Base-by-base conservation (phyloP, 1,140 invertebrate species). In the Philotrypesis tridentata region DNA sequence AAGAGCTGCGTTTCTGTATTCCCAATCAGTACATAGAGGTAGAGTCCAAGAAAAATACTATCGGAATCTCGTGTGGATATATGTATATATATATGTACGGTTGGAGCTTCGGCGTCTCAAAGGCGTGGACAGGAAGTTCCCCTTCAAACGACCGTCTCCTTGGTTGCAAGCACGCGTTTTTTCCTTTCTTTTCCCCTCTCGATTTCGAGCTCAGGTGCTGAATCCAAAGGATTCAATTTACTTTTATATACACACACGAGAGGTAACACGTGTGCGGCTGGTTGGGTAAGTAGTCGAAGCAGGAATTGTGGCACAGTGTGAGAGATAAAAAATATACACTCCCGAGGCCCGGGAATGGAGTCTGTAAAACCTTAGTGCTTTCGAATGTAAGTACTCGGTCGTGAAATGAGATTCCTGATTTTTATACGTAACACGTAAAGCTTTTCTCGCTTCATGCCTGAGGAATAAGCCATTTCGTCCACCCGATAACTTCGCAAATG, bases 141-240 rank as follows among this genome's bases (percentile, higher is more conserved):
- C 67, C 25, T n/a, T 70, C 3, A 25, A 21, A 33, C 31, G 31
- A 70, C 7, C 48, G 27, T 70, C 14, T 65, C 3, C 33, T 3
- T 37, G 33, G 1, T 65, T n/a, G n/a, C n/a, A n/a, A n/a, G n/a
- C n/a, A n/a, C n/a, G n/a, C n/a, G n/a, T n/a, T n/a, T n/a, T n/a
- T n/a, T n/a, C n/a, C n/a, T 9, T 12, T n/a, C 23, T 23, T 27
- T 65, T 65, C n/a, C n/a, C n/a, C n/a, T 65, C 17, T 65, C 25
- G 61, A 65, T 4, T 23, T 29, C 61, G 23, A 65, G 23, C n/a
- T 12, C 61, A 70, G 67, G 31, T 33, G 67, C 31, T n/a, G 27
- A 9, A 70, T 29, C n/a, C 14, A 70, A 11, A n/a, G 67, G 7
- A 31, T 70, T 70, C 67, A 70, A 70, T 70, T 70, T 70, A 14